Percentiles rank a stretch among this genome's conserved stretches.
Evolutionary conservation across 2,113 vertebrate genomes (phyloP).

Genomic region (Neomonachus schauinslandi): DNA sequence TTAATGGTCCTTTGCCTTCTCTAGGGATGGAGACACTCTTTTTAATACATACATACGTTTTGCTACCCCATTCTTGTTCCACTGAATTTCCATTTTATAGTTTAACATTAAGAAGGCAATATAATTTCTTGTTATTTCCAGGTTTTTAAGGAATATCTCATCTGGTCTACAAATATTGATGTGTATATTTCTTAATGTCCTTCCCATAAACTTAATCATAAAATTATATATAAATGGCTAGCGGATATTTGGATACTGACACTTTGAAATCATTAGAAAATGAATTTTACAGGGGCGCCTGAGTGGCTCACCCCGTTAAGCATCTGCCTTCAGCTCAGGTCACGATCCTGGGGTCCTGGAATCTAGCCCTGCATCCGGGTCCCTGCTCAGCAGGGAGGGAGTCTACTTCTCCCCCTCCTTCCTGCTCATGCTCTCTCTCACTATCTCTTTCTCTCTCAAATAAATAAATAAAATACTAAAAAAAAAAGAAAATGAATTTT

Average conservation of each 20-base stretch:
- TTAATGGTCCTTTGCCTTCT: neutral
- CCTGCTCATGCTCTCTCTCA: too few species aligned
- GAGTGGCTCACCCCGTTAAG: too few species aligned
- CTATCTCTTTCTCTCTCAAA: too few species aligned
- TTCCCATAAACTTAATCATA: neutral
- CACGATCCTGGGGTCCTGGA: too few species aligned
- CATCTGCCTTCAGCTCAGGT: too few species aligned
- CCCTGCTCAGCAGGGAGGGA: too few species aligned
- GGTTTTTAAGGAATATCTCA: neutral
- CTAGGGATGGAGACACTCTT: neutral
- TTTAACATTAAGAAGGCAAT: neutral
- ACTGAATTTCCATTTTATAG: neutral
- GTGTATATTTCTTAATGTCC: neutral
- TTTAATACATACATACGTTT: neutral
- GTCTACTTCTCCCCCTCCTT: too few species aligned
- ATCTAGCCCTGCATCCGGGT: too few species aligned
- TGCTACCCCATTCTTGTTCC: neutral
- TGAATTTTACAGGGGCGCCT: neutral
- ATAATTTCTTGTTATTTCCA: constrained; percentile 12
- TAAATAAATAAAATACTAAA: too few species aligned
- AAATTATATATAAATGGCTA: constrained; percentile 27
- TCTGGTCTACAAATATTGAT: neutral
- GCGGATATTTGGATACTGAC: constrained; percentile 33
- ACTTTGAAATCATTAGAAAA: constrained; percentile 68
- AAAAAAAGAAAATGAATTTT: constrained; percentile 65